Evolutionary conservation across 2,797 vertebrate species (phyloP).

Genomic region (Gephyroberyx darwinii): DNA sequence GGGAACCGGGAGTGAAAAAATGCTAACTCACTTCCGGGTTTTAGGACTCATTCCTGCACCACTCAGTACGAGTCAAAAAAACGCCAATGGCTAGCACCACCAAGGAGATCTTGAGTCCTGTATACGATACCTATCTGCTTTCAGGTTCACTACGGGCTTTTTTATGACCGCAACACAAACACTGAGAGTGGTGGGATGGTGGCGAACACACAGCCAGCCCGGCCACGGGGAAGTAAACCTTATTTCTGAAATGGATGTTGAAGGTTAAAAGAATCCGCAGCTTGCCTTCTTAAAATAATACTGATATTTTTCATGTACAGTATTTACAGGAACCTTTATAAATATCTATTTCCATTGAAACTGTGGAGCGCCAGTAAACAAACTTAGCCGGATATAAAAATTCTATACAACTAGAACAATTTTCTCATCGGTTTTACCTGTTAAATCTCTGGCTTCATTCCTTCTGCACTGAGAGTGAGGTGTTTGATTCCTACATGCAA

Average conservation of each 20-base stretch:
- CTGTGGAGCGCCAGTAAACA: constrained; percentile 60
- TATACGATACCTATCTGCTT: background rate
- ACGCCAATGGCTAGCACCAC: constrained; percentile 8
- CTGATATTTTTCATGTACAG: constrained; percentile 83
- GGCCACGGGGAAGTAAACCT: background rate
- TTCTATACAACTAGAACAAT: constrained; percentile 70
- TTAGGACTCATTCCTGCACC: no score
- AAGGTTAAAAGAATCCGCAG: constrained; percentile 15
- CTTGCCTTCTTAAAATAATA: constrained; percentile 77
- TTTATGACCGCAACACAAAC: background rate
- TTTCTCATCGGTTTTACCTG: constrained; percentile 42
- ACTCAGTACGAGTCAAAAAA: no score
- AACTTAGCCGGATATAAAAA: constrained; percentile 46
- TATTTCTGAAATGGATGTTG: background rate
- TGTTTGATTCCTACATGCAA: constrained; percentile 11
- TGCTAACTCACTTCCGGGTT: no score
- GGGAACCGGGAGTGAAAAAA: no score
- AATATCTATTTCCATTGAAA: constrained; percentile 78
- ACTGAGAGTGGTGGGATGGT: background rate
- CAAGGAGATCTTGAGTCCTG: no score
- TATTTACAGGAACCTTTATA: constrained; percentile 85
- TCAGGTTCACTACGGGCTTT: background rate
- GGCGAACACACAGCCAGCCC: constrained; percentile 13
- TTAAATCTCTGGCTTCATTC: constrained; percentile 37
- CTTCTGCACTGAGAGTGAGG: background rate